Evolutionary conservation across 2,113 vertebrate species (phyloP), one percentile per base, ranked within the genome.

Genomic region (Rhinolophus sinicus): DNA sequence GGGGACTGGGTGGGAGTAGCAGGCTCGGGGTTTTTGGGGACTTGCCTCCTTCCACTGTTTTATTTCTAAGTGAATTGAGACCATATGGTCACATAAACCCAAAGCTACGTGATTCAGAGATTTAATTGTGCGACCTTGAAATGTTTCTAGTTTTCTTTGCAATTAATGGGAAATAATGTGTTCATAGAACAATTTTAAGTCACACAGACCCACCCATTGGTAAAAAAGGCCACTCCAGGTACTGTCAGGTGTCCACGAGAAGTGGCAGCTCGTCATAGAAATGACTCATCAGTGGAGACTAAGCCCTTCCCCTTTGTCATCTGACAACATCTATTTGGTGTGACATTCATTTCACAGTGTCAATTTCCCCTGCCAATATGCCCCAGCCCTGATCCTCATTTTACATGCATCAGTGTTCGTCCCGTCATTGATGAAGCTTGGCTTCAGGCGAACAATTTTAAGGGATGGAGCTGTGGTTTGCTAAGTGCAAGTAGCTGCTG

Each of bases 11-110:
- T 93, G 73, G 86, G 77, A 95, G 73, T 91, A 84, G 33, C 69
- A 89, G 69, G 62, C 67, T 1, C 90, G 30, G 15, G 44, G 24
- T n/a, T 75, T 44, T 54, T 70, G 22, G 64, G 50, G 44, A 67
- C 44, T 93, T 76, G 50, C 9, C 96, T 91, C 88, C 95, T 96
- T 91, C 88, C 95, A 81, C 70, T 91, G 38, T 96, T 97, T 97
- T 94, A 92, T 97, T 97, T 97, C 78, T 90, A 76, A 56, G 60
- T 90, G 93, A 97, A 96, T 97, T 94, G 92, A 95, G 88, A 97
- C 94, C 94, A 96, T 97, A 95, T 96, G 95, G 77, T 64, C 69
- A 60, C 60, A 72, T 84, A 96, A 97, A 92, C 80, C 50, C 70
- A 50, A 56, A 93, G 64, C 60, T 60, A 81, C 70, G 40, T 84